Conservation (phyloP, 2,797 vertebrate genomes). For the Neosilurus mollespiculum region DNA sequence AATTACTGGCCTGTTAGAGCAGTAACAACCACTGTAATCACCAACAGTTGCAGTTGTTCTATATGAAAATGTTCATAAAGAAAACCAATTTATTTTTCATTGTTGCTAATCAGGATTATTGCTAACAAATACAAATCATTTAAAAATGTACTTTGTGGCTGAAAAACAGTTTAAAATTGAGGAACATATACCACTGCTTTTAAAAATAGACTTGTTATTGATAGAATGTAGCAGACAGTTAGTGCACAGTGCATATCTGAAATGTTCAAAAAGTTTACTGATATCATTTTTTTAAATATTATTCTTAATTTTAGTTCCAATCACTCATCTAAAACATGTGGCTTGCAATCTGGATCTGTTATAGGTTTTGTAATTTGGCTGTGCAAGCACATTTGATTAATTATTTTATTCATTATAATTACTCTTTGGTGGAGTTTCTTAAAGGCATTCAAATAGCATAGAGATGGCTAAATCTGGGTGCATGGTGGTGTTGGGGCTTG, state of each 20-base stretch:
- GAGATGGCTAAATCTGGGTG: not conserved
- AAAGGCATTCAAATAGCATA: not conserved
- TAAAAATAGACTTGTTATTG: no score
- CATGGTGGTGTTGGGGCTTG: no score
- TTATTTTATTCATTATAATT: not conserved
- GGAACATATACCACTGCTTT: not conserved
- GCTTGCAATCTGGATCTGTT: not conserved
- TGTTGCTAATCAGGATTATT: not conserved
- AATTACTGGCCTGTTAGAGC: conserved; percentile 8
- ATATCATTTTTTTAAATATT: not conserved
- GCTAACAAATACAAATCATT: not conserved
- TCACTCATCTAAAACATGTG: not conserved
- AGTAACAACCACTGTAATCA: not conserved
- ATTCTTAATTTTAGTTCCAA: not conserved
- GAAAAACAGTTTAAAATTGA: not conserved
- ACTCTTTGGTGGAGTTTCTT: not conserved
- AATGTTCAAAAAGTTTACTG: not conserved
- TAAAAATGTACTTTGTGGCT: conserved; percentile 1
- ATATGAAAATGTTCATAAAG: not conserved
- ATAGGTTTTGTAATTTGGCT: not conserved
- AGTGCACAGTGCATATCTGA: not conserved
- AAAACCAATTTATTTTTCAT: conserved; percentile 7
- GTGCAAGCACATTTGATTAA: not conserved
- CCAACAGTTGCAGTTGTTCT: conserved; percentile 1
- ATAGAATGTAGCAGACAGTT: not conserved